A percentile compares a stretch with the other conserved stretches of the same genome.
phyloP scores from a whole-genome alignment of 2,888 invertebrate species.

The Toxonevra muliebris region DNA sequence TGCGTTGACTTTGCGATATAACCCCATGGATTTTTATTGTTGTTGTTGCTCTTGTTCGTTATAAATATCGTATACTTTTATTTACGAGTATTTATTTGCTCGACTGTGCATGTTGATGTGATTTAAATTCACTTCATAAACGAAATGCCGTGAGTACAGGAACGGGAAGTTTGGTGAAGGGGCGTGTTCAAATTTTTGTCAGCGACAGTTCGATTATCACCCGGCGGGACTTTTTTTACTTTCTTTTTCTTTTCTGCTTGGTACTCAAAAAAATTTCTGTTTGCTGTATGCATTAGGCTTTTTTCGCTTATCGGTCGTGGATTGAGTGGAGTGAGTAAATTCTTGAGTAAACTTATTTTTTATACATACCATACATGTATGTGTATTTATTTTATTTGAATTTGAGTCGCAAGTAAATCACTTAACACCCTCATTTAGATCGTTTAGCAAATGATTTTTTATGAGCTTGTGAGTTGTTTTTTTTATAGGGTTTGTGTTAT shows the following conservation, averaged over 20 bases:
- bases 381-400: conserved; percentile 16
- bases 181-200: conserved; percentile 3
- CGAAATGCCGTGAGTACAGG: background rate
- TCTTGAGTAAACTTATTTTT: conserved; percentile 11
- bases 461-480: conserved; percentile 15
- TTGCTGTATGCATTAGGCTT: background rate
- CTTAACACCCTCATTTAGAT: conserved; percentile 47
- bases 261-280: background rate
- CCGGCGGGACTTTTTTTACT: conserved; percentile 16
- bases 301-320: conserved; percentile 6
- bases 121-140: conserved; percentile 22
- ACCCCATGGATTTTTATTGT: no score
- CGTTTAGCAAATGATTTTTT: conserved; percentile 1
- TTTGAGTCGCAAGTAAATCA: conserved; percentile 39
- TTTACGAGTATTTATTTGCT: conserved; percentile 21
- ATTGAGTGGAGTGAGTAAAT: conserved; percentile 6
- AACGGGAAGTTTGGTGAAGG: conserved; percentile 11
- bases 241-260: conserved; percentile 10
- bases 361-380: background rate
- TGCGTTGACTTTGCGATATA: no score
- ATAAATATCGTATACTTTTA: no score
- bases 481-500: conserved; percentile 33
- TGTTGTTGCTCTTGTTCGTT: no score
- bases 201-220: conserved; percentile 32
- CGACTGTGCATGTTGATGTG: conserved; percentile 25